Evolutionary conservation across 2,888 invertebrate genomes (phyloP), one percentile per base, ranked within the genome.

Genomic region (Emmelina monodactyla): DNA sequence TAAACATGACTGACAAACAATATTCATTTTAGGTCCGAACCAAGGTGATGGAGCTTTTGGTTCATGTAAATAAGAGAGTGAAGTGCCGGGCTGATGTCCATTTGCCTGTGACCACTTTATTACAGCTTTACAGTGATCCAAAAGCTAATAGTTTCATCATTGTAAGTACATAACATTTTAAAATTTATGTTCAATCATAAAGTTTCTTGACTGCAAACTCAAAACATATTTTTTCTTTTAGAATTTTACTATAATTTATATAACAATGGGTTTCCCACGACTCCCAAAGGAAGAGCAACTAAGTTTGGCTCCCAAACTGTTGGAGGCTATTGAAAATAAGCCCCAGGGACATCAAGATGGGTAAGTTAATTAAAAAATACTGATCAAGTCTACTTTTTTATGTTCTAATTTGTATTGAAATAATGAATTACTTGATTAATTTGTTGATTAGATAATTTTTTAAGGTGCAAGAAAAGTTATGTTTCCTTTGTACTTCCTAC

Each of bases 161-260:
- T 56, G 91, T 91, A 76, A 82, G 85, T 82, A 9, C 16, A 19
- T 13, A 15, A 3, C 9, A 22, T 36, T 35, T 10, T 25, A 22
- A 13, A 32, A 7, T 19, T 14, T 16, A 12, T 10, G 6, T 19
- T 6, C 19, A 6, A 19, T 19, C 5, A 19, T 5, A 19, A 19
- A 16, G n/a, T 19, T 12, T 37, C 6, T 19, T 19, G 19, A 19
- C 19, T 19, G 9, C 19, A 6, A 6, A 19, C 19, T 9, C 5
- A 19, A 19, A 19, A 6, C 5, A 25, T 25, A 7, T 7, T 10
- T 42, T 16, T 51, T 50, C 55, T 83, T 83, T 13, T 79, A 94
- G 89, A 97, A 97, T 67, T 96, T 97, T 60, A 87, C 93, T 9
- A 92, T 96, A 37, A 92, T 97, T 51, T 97, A 96, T 62, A 89